Base-by-base conservation (phyloP, 2,113 vertebrate species). In the Gavia stellata region DNA sequence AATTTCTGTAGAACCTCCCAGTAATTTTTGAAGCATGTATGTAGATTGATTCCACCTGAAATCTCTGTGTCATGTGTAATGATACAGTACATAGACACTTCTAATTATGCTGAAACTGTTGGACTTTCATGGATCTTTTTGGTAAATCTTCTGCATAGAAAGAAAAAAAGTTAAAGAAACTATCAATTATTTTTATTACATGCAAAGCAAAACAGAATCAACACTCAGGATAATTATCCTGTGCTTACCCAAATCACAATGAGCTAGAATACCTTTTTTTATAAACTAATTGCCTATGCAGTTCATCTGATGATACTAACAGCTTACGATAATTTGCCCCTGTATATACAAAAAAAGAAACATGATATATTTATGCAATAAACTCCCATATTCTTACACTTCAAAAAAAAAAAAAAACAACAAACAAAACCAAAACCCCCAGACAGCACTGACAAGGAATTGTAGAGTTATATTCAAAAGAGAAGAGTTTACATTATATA, bases 401-500 rank as follows among this genome's bases (percentile, higher is more conserved):
- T 63, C 2, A 38, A 7, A 12, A 65, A 47, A 61, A 36, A 38
- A 36, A 34, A 23, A 11, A 28, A 24, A n/a, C n/a, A n/a, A n/a
- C n/a, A n/a, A 16, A 6, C 3, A 29, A 50, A 31, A 38, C 7
- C 7, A 24, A n/a, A 61, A 18, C 0, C 2, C 4, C 14, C 12
- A 66, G 58, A 65, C 2, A 78, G 5, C 7, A 17, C 3, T 79
- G 26, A 19, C 4, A 79, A 71, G 5, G 10, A 67, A 52, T 45
- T 68, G 11, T n/a, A 38, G 24, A 86, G 56, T 53, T 81, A 33
- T 62, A 49, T 47, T 45, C 2, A 36, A 86, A 68, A 62, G 3
- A 73, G 5, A 83, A 86, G 3, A 86, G 26, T 34, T 75, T 70
- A 34, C 0, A 11, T 9, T 67, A 23, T 33, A 23, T 23, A 65